These are phyloP conservation scores for Solea senegalensis DNA, from an alignment of 2,113 vertebrate species.

Conservation along the genomic window DNA sequence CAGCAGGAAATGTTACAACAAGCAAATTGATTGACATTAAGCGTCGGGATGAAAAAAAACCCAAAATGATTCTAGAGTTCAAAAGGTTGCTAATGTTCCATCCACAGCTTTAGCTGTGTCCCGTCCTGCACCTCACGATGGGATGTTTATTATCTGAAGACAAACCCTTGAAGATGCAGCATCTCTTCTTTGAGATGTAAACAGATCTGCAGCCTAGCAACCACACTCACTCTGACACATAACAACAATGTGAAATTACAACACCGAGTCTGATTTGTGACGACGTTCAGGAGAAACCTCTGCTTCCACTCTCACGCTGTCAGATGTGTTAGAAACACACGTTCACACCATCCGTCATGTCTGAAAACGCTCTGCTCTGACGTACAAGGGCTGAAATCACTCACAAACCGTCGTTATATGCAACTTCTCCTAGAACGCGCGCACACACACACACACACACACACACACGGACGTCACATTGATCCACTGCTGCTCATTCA, in stretches of 20 bases:
- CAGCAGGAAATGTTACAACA: neutral
- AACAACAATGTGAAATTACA: too few relatives aligned
- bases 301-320: neutral
- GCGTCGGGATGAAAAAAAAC: neutral
- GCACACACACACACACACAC: constrained; percentile 9
- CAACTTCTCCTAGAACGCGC: constrained; percentile 16
- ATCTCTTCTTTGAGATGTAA: too few relatives aligned
- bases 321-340: constrained; percentile 7
- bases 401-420: constrained; percentile 30
- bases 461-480: too few relatives aligned
- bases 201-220: too few relatives aligned
- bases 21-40: neutral
- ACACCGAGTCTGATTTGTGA: neutral
- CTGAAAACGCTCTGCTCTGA: constrained; percentile 8
- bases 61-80: too few relatives aligned
- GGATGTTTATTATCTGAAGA: too few relatives aligned
- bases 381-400: constrained; percentile 4
- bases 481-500: too few relatives aligned
- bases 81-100: too few relatives aligned
- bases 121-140: too few relatives aligned
- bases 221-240: too few relatives aligned
- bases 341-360: constrained; percentile 3
- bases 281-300: neutral
- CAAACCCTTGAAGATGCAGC: too few relatives aligned
- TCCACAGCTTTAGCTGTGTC: too few relatives aligned